Percentiles rank a stretch among this genome's conserved stretches.
phyloP scores from a whole-genome alignment of 1,140 invertebrate species.

The Alviniconcha marisindica region DNA sequence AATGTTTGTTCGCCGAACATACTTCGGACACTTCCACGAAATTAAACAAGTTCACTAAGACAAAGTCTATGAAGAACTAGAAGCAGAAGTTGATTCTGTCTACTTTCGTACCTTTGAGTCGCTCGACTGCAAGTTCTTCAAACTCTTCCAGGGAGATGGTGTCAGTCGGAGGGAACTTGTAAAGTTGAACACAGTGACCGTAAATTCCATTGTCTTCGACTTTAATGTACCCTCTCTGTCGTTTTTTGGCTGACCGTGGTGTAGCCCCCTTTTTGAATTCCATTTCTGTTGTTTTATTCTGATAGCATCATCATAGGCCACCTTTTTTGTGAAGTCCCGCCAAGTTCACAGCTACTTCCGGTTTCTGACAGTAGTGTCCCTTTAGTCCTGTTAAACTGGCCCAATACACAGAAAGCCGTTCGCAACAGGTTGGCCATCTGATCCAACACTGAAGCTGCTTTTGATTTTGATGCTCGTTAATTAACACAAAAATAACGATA shows the following conservation, averaged over 20 bases:
- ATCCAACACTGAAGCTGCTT: too few relatives aligned
- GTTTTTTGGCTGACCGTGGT: neutral
- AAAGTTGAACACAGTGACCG: constrained; percentile 78
- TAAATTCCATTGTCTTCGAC: neutral
- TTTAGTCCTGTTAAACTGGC: too few relatives aligned
- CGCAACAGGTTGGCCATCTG: too few relatives aligned
- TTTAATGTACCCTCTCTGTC: constrained; percentile 15
- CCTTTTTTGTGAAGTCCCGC: constrained; percentile 26
- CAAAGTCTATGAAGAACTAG: too few relatives aligned
- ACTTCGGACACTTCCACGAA: too few relatives aligned
- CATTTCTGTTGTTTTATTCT: neutral
- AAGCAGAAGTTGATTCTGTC: too few relatives aligned
- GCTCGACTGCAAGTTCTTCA: constrained; percentile 90
- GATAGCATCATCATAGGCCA: neutral
- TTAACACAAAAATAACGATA: too few relatives aligned
- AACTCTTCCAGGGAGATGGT: constrained; percentile 89
- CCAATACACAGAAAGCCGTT: too few relatives aligned
- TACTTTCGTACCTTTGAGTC: constrained; percentile 87
- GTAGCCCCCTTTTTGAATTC: neutral
- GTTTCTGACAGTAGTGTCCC: neutral
- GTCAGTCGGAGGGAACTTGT: constrained; percentile 85
- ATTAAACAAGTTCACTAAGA: too few relatives aligned
- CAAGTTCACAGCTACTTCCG: constrained; percentile 2
- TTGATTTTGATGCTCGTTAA: neutral
- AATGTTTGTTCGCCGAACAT: too few relatives aligned